Evolutionary conservation across 2,888 invertebrate species (phyloP), one percentile per base, ranked within the genome.

Genomic region (Apodemia duryi): DNA sequence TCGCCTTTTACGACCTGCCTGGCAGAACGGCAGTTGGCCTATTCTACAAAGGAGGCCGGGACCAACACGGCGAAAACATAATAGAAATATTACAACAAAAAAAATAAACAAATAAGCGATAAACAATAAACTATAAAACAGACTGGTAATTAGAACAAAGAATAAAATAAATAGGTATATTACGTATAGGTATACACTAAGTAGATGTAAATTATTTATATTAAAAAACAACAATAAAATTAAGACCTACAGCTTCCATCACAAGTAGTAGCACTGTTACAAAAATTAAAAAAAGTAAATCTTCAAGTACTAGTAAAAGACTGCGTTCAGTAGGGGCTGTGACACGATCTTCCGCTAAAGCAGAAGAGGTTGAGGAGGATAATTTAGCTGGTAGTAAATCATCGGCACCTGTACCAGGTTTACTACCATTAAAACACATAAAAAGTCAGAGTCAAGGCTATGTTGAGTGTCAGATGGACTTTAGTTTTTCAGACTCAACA

Each of bases 281-380:
- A 72, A 91, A 92, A 81, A 86, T 91, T 62, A 92, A 92, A 70
- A 92, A 91, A 70, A 91, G 85, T 75, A 91, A 91, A 78, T 91
- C 88, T 65, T 86, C 90, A 65, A 86, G 89, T 71, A 86, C 79
- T 67, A 90, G 91, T 73, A 92, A 91, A 77, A 83, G 87, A 72
- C 80, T 91, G 82, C 76, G 95, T 61, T 94, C 94, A 63, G 94
- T 94, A n/a, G 95, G 95, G 66, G 95, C 95, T 67, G 93, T 95
- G 54, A 95, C 95, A 21, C 82, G 95, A 66, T 94, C 94, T 28
- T 93, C 94, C 64, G 86, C 94, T 13, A 93, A 88, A 74, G 88
- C 85, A 67, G 88, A 93, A 77, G 90, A 89, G 65, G 71, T 74
- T 51, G 66, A 75, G 35, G 89, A 90, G 69, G 88, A 89, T 51